These are phyloP conservation scores for Onchidella celtica DNA, from an alignment of 2,888 invertebrate genomes.

Conservation along the genomic window DNA sequence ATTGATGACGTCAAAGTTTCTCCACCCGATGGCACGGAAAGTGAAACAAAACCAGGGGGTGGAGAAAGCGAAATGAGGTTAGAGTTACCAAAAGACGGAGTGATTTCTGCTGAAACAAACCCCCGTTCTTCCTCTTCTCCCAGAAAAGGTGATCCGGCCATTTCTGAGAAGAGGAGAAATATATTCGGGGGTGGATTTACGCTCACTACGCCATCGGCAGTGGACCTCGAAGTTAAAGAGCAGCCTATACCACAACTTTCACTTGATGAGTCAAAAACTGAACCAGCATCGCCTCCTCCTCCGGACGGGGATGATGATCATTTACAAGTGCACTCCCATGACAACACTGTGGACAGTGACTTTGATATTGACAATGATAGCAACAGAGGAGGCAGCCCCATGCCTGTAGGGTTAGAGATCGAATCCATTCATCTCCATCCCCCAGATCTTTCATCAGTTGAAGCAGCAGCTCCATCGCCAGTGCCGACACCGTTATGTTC, in stretches of 20 bases:
- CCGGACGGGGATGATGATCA: not conserved
- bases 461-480: not conserved
- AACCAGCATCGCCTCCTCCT: no score
- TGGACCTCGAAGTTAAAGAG: no score
- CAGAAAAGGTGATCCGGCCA: not conserved
- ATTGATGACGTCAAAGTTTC: not conserved
- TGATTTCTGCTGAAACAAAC: not conserved
- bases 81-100: not conserved
- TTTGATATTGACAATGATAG: not conserved
- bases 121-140: not conserved
- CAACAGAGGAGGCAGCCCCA: not conserved
- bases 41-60: not conserved
- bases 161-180: not conserved
- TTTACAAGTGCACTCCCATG: not conserved
- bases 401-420: slow-evolving; percentile 4
- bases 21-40: not conserved
- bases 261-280: not conserved
- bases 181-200: slow-evolving; percentile 28
- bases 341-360: not conserved
- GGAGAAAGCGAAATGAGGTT: not conserved
- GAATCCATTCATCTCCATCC: slow-evolving; percentile 1
- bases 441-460: slow-evolving; percentile 31
- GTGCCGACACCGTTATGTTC: not conserved
- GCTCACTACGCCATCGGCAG: not conserved
- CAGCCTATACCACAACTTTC: not conserved